Evolutionary conservation across 1,140 invertebrate genomes (phyloP), one percentile per base, ranked within the genome.

Genomic region (Chironomus tepperi): DNA sequence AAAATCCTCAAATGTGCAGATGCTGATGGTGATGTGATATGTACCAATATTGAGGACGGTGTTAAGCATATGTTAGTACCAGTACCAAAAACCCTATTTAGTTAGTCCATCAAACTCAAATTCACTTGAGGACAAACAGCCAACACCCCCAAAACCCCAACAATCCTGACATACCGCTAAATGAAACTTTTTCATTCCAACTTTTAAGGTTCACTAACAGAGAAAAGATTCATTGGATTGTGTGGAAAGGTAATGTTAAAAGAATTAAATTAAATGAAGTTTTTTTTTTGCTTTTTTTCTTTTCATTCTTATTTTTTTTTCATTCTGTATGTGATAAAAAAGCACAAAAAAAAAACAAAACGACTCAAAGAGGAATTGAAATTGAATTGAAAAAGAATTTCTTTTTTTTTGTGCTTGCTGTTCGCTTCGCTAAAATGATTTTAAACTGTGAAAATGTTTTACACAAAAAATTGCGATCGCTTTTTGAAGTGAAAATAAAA

Each of bases 211-310:
- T 34, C 24, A 34, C 24, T 34, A 34, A 34, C 24, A 34, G 24
- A 34, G 24, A 34, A 34, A 34, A 34, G 24, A 34, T 34, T 34
- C 24, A 34, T 34, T 34, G 24, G 24, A 34, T 34, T 34, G 24
- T 34, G 24, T 34, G 24, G n/a, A n/a, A 57, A 57, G 47, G 47
- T 57, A 57, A 57, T 57, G 47, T n/a, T n/a, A 57, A 57, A 34
- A 10, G 65, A 70, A 70, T 70, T 70, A 70, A 70, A 70, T 70
- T 70, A 70, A 70, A 70, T 70, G 65, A 70, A 57, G 10, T 34
- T 34, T 57, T 57, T 57, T 57, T 57, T 57, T 5, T 57, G 47
- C 47, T 57, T 57, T 7, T 57, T 57, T 12, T 34, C 24, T 34
- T 34, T 34, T 34, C 24, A n/a, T n/a, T n/a, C n/a, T n/a, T n/a